These are phyloP conservation scores for Phalangium opilio DNA, from an alignment of 2,888 invertebrate species.

Conservation along the genomic window DNA sequence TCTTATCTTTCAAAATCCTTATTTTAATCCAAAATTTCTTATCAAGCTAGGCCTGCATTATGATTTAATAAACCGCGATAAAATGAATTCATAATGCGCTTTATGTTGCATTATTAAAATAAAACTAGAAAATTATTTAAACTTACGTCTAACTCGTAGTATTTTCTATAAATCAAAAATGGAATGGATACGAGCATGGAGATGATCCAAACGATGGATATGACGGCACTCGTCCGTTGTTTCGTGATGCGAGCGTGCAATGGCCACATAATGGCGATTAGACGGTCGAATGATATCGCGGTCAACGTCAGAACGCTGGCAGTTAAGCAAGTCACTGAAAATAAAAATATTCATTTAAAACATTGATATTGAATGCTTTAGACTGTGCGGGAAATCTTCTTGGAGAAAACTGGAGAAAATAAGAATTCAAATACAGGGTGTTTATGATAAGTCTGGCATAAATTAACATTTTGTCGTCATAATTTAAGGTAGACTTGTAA, in stretches of 20 bases:
- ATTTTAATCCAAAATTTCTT: too few relatives aligned
- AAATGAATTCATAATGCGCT: too few relatives aligned
- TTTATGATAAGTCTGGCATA: too few relatives aligned
- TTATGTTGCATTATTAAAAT: neutral
- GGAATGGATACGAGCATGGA: conserved; percentile 31
- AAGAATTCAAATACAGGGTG: too few relatives aligned
- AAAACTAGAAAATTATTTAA: neutral
- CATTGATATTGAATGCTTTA: too few relatives aligned
- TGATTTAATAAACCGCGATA: too few relatives aligned
- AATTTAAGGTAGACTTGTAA: too few relatives aligned
- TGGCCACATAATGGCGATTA: conserved; percentile 36
- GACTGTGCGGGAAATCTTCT: too few relatives aligned
- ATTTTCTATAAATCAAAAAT: conserved; percentile 29
- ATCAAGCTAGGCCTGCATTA: too few relatives aligned
- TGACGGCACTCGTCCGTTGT: conserved; percentile 30
- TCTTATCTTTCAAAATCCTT: too few relatives aligned
- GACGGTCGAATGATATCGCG: conserved; percentile 36
- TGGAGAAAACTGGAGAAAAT: too few relatives aligned
- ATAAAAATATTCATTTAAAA: neutral
- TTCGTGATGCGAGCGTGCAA: conserved; percentile 35
- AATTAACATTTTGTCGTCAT: too few relatives aligned
- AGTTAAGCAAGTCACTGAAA: conserved; percentile 32
- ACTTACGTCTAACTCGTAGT: conserved; percentile 23
- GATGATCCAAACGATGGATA: conserved; percentile 32
- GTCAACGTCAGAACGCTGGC: conserved; percentile 35